Conservation (phyloP, 1,140 invertebrate genomes). For the Trichonephila clavipes region DNA sequence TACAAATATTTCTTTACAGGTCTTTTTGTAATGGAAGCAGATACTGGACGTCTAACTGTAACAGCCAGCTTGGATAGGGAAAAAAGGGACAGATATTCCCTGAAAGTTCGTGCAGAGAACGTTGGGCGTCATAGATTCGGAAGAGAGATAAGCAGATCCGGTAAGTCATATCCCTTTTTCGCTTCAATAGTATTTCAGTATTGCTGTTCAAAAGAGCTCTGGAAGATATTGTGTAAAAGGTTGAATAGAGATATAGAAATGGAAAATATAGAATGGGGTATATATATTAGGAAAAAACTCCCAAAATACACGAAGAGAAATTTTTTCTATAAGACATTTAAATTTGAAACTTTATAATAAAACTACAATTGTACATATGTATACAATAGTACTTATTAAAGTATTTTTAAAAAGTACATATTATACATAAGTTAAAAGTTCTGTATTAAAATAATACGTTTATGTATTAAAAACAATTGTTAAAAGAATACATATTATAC, state of each 20-base stretch:
- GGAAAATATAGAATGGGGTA: not conserved
- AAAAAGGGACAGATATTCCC: slow-evolving; percentile 78
- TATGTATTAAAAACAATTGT: too few relatives aligned
- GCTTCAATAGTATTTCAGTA: not conserved
- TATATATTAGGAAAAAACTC: not conserved
- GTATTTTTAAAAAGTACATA: too few relatives aligned
- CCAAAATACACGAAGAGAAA: too few relatives aligned
- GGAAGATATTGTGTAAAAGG: not conserved
- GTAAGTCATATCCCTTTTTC: slow-evolving; percentile 35
- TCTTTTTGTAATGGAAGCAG: slow-evolving; percentile 79
- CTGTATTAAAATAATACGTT: too few relatives aligned
- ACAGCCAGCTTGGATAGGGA: slow-evolving; percentile 79
- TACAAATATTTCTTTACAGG: slow-evolving; percentile 63
- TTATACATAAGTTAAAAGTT: too few relatives aligned
- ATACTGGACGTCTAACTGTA: slow-evolving; percentile 78
- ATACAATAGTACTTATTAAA: too few relatives aligned
- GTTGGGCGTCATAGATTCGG: slow-evolving; percentile 70
- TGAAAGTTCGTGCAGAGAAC: slow-evolving; percentile 79
- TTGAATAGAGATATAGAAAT: not conserved
- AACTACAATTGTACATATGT: too few relatives aligned
- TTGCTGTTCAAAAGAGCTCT: not conserved
- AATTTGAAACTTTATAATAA: too few relatives aligned
- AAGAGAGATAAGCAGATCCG: slow-evolving; percentile 69
- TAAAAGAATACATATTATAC: too few relatives aligned
- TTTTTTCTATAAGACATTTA: too few relatives aligned